phyloP scores from a whole-genome alignment of 2,797 vertebrate species.

The Oceanodroma leucorhoa region DNA sequence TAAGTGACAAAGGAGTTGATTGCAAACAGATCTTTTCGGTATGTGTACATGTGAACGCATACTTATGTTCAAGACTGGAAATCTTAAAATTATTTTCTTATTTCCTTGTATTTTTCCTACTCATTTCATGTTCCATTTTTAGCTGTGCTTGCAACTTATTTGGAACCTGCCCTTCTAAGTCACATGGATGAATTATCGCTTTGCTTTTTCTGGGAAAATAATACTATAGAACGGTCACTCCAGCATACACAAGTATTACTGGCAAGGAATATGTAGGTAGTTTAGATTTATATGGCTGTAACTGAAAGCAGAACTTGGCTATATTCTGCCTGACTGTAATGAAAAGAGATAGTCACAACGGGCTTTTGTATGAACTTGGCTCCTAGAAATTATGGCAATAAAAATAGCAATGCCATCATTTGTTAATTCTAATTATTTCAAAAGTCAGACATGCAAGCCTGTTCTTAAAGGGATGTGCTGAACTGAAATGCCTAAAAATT shows the following conservation, averaged over 20 bases:
- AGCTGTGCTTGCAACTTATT: slow-evolving; percentile 15
- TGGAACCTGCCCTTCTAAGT: slow-evolving; percentile 10
- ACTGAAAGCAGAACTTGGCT: slow-evolving; percentile 58
- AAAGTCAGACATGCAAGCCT: neutral
- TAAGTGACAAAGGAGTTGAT: slow-evolving; percentile 41
- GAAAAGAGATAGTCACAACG: slow-evolving; percentile 56
- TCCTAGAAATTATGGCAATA: slow-evolving; percentile 29
- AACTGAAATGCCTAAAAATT: neutral
- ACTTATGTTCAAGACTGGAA: neutral
- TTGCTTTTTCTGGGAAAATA: slow-evolving; percentile 48
- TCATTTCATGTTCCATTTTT: slow-evolving; percentile 21
- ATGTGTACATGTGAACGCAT: neutral
- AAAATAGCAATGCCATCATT: slow-evolving; percentile 50
- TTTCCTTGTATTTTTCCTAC: neutral
- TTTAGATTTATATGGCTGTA: slow-evolving; percentile 57
- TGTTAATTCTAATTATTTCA: slow-evolving; percentile 37
- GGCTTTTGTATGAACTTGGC: slow-evolving; percentile 41
- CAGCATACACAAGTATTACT: slow-evolving; percentile 15
- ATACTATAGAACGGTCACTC: neutral
- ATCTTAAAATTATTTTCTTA: slow-evolving; percentile 10
- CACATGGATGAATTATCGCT: slow-evolving; percentile 29
- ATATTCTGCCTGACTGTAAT: slow-evolving; percentile 22
- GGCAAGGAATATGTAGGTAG: slow-evolving; percentile 37
- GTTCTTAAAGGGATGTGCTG: neutral
- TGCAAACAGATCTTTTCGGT: slow-evolving; percentile 3